Evolutionary conservation across 2,113 vertebrate species (phyloP), one percentile per base, ranked within the genome.

Genomic region (Forbesichthys papilliferus): DNA sequence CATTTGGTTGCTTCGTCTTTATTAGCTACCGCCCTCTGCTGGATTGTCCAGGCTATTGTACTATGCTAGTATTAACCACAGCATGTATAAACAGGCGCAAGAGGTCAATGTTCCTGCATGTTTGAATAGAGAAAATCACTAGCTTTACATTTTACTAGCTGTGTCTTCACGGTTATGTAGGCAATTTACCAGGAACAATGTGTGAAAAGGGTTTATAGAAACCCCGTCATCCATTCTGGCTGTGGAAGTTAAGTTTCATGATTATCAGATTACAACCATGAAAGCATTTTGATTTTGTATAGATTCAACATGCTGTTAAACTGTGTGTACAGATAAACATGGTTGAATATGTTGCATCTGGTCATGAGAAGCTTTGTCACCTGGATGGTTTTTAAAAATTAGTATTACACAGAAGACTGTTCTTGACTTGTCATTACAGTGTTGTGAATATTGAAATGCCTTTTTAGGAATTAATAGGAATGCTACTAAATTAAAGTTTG

Each of bases 401-500:
- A 71, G 84, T 77, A 80, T 84, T 81, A 79, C 69, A 74, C 80
- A 84, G 61, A 70, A 80, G 63, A 79, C 61, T 78, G 73, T 86
- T 86, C 75, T 83, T 80, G 84, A 86, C 66, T 81, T 69, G 80
- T 90, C 74, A 66, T 84, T 74, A 79, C 79, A 89, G 86, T 91
- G 84, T 70, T 84, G 90, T 91, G 87, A 89, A 80, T 91, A 88
- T 89, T 73, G 80, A 84, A 62, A 83, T 81, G 69, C 87, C 87
- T 66, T 11, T 54, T 74, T 84, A 83, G 76, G 55, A 85, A 48
- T 57, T 77, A 73, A 52, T 61, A 59, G 65, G 69, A 72, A 75
- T n/a, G 61, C 61, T 74, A 59, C 72, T 77, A 74, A 74, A 80
- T 64, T 74, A 42, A 82, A 84, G 69, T 66, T 82, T 79, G 61